phyloP scores from a whole-genome alignment of 2,888 invertebrate species.

The Cancer borealis region DNA sequence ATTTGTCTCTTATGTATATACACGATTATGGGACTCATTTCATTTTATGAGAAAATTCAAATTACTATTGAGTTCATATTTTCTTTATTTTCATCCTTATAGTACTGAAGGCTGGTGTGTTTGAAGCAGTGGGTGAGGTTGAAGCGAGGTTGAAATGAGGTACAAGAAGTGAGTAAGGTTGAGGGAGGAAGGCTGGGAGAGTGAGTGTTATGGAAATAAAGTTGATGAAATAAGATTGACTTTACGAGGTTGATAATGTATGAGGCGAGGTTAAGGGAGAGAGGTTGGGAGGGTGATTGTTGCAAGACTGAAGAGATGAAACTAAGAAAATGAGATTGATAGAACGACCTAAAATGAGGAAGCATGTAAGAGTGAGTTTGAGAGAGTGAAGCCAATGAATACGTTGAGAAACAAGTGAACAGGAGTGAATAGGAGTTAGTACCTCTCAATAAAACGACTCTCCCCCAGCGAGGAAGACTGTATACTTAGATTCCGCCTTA shows the following conservation, averaged over 20 bases:
- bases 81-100: background rate
- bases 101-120: background rate
- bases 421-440: background rate
- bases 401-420: background rate
- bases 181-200: background rate
- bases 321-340: background rate
- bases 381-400: background rate
- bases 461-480: background rate
- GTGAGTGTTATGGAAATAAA: background rate
- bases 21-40: too few relatives aligned
- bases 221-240: background rate
- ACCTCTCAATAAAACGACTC: background rate
- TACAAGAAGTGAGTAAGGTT: background rate
- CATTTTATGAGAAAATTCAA: too few relatives aligned
- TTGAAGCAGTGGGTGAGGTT: background rate
- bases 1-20: too few relatives aligned
- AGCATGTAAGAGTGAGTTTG: background rate
- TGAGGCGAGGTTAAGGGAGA: background rate
- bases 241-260: background rate
- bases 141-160: background rate
- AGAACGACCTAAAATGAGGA: background rate
- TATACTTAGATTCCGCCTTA: constrained; percentile 11
- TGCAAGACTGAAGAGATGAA: background rate
- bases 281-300: background rate
- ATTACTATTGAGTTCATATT: background rate